Conservation (phyloP, 2,888 invertebrate species). For the Atrina japonica region DNA sequence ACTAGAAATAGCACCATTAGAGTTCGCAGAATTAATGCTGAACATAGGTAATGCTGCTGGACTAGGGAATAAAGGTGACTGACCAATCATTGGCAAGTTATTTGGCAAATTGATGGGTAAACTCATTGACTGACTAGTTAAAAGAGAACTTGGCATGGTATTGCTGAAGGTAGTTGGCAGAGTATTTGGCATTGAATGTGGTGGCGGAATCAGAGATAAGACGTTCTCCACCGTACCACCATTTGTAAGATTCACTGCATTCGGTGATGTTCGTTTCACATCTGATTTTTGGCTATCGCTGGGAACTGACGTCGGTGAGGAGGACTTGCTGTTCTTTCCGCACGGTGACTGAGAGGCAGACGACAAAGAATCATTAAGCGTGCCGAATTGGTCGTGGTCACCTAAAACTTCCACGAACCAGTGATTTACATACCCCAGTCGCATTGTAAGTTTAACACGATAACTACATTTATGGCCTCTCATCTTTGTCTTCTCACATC, state of each 20-base stretch:
- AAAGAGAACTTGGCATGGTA: constrained; percentile 41
- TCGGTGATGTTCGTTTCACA: constrained; percentile 20
- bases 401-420: constrained; percentile 76
- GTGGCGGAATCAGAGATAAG: constrained; percentile 12
- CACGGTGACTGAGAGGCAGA: not conserved
- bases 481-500: constrained; percentile 73
- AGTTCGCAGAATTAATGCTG: constrained; percentile 23
- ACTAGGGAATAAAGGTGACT: constrained; percentile 31
- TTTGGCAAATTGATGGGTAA: constrained; percentile 38
- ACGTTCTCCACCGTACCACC: not conserved
- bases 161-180: constrained; percentile 33
- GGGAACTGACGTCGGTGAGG: constrained; percentile 20
- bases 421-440: constrained; percentile 71
- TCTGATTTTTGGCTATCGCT: constrained; percentile 12
- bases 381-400: constrained; percentile 62
- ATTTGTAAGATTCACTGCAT: constrained; percentile 20
- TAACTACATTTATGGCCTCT: constrained; percentile 74
- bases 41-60: constrained; percentile 19
- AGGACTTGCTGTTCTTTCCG: not conserved
- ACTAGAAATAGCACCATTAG: constrained; percentile 23
- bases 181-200: constrained; percentile 31
- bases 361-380: constrained; percentile 33
- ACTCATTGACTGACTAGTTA: constrained; percentile 40
- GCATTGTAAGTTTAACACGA: constrained; percentile 73
- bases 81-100: constrained; percentile 30